Evolutionary conservation across 2,888 invertebrate species (phyloP), one percentile per base, ranked within the genome.

Genomic region (Spialia ferax): DNA sequence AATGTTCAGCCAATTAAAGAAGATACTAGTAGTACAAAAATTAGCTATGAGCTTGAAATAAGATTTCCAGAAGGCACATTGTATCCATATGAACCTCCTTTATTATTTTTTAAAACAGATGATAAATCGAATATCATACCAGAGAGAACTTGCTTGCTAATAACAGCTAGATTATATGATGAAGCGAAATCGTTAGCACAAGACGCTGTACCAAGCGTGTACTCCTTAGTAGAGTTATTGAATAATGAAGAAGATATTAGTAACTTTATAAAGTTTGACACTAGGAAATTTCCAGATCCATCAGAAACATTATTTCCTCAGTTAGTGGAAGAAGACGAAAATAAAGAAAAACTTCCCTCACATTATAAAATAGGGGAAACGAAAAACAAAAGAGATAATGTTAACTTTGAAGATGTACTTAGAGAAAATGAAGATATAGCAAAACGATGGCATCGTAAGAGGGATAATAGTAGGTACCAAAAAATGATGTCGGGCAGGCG

Each of bases 31-130:
- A 84, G 77, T 59, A 83, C 87, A 71, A 94, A 91, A 82, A 82
- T 89, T 69, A 78, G 77, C 95, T 97, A 88, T 94, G 96, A 93
- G 79, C 88, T 97, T 76, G 97, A 97, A 93, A 94, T 97, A 75
- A 93, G 97, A 74, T 97, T 97, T 88, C 95, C 96, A 0, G 93
- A 95, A 73, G 95, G 95, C 78, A 95, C 95, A 63, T 94, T 94
- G 59, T 97, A 97, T 85, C 97, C 97, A 0, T 96, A 95, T 77
- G 96, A 97, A 85, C 94, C 96, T 0, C 97, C 97, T 0, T 88
- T 96, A 69, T 91, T 97, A 71, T 97, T 96, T 78, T 87, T 97
- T 48, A 96, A 95, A 87, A 94, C 95, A 0, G 94, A 94, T 71
- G 94, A 94, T 55, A 94, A 95, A 54, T 88, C 90, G 32, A 86